Base-by-base conservation (phyloP, 2,888 invertebrate species). In the Dendrolimus pini region DNA sequence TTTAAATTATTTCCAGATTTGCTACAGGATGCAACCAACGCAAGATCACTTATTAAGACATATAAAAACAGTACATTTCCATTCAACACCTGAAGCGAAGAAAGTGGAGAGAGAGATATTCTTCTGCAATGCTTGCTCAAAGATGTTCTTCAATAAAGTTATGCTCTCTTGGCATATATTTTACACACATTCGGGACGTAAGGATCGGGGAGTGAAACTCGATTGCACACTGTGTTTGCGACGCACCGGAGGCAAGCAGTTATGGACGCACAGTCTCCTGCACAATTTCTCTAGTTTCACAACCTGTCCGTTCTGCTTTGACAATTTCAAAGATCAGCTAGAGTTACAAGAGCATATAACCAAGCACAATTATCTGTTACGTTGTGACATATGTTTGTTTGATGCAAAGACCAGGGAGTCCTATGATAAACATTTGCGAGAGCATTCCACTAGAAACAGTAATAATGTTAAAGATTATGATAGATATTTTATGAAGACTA, bases 131-230 rank as follows among this genome's bases (percentile, higher is more conserved):
- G 1, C 63, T 0, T 87, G 88, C 12, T 18, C 64, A 0, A 58
- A 66, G 0, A 55, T 86, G 7, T 86, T 83, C 64, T 87, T 86
- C 62, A 85, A 85, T 60, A 86, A 86, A 53, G 53, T 61, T 0
- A 57, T 82, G 0, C 56, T 88, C 0, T 18, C 60, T 0, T 47
- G 66, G 0, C 88, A 87, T 18, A 73, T 82, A 0, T 52, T 54
- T 0, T 61, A 64, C 1, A 55, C 55, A 0, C 77, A 77, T 55
- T 59, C 59, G 0, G 7, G 9, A 7, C 54, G n/a, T 0, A 7
- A 9, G 0, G 30, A 59, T 0, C 56, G 53, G 9, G 0, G 55
- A 1, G 7, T 2, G 7, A 0, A 55, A 9, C 30, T 9, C 1
- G 0, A 67, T 54, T 53, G 59, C 30, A 54, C 55, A 9, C 9